Percentiles rank a stretch among this genome's conserved stretches.
phyloP scores from a whole-genome alignment of 2,797 vertebrate genomes.

The Enteromius trimaculatus region DNA sequence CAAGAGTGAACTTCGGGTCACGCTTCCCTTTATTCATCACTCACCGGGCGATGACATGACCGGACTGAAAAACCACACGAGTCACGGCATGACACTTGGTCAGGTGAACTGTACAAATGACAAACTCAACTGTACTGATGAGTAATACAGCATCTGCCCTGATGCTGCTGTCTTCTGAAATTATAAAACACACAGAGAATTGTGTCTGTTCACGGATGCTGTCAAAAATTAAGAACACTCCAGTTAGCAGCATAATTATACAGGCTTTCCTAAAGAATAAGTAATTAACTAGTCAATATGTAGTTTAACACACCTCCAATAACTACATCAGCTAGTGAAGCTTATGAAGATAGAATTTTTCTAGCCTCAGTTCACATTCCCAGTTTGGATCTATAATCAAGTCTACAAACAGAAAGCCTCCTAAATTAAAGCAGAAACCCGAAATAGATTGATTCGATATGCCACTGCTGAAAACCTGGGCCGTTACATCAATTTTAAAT shows the following conservation, averaged over 20 bases:
- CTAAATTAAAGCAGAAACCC: not conserved
- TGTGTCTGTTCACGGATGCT: not conserved
- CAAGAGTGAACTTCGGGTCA: slow-evolving; percentile 35
- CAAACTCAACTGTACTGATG: not conserved
- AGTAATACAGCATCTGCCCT: not conserved
- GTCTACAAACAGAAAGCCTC: not conserved
- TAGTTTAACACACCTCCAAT: not conserved
- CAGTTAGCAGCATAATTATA: not conserved
- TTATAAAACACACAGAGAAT: not conserved
- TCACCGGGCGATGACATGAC: slow-evolving; percentile 66
- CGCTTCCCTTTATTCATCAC: slow-evolving; percentile 65
- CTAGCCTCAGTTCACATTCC: not conserved
- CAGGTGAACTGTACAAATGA: slow-evolving; percentile 10
- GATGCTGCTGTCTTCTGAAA: not conserved
- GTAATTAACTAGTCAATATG: not conserved
- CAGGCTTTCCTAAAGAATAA: not conserved
- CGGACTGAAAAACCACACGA: slow-evolving; percentile 57
- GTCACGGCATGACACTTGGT: not conserved
- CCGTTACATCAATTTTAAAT: not conserved
- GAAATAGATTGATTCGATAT: not conserved
- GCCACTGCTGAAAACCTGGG: not conserved
- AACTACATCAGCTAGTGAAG: not conserved
- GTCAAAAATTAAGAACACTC: not conserved
- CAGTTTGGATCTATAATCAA: not conserved
- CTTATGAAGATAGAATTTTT: not conserved